A percentile compares a stretch with the other conserved stretches of the same genome.
Evolutionary conservation across 1,140 invertebrate genomes (phyloP).

Genomic region (Carposina sasakii): DNA sequence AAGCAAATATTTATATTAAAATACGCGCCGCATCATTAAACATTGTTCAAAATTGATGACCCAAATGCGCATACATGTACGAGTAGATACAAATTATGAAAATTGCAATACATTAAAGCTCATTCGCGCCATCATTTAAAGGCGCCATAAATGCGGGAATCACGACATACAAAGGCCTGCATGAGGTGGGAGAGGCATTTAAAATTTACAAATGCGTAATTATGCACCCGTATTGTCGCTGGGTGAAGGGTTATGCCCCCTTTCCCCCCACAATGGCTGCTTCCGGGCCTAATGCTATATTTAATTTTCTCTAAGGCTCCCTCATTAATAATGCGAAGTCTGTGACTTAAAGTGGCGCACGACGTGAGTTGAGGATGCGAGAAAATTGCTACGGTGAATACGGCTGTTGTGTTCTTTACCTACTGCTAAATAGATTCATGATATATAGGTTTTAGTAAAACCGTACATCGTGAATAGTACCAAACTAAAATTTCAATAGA

Average conservation of each 20-base stretch:
- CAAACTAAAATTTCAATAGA: too few species aligned
- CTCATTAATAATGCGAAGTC: slow-evolving; percentile 71
- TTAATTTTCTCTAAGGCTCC: slow-evolving; percentile 72
- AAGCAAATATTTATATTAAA: too few species aligned
- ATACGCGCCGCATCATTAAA: too few species aligned
- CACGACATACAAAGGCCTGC: slow-evolving; percentile 65
- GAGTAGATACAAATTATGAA: too few species aligned
- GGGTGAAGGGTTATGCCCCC: slow-evolving; percentile 53
- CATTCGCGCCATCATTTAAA: slow-evolving; percentile 59
- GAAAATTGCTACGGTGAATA: slow-evolving; percentile 18
- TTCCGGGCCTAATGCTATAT: slow-evolving; percentile 71
- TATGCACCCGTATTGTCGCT: slow-evolving; percentile 70
- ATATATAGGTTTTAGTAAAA: too few species aligned
- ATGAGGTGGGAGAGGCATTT: slow-evolving; percentile 67
- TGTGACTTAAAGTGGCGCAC: slow-evolving; percentile 68
- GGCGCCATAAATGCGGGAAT: slow-evolving; percentile 57
- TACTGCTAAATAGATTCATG: too few species aligned
- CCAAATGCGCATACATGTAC: too few species aligned
- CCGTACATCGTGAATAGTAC: too few species aligned
- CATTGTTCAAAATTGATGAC: too few species aligned
- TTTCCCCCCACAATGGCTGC: slow-evolving; percentile 43
- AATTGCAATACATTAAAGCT: too few species aligned
- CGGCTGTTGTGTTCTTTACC: too few species aligned
- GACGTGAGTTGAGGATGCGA: slow-evolving; percentile 31
- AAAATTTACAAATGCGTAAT: slow-evolving; percentile 73